phyloP scores from a whole-genome alignment of 2,797 vertebrate genomes.

The Triplophysa yarkandensis region DNA sequence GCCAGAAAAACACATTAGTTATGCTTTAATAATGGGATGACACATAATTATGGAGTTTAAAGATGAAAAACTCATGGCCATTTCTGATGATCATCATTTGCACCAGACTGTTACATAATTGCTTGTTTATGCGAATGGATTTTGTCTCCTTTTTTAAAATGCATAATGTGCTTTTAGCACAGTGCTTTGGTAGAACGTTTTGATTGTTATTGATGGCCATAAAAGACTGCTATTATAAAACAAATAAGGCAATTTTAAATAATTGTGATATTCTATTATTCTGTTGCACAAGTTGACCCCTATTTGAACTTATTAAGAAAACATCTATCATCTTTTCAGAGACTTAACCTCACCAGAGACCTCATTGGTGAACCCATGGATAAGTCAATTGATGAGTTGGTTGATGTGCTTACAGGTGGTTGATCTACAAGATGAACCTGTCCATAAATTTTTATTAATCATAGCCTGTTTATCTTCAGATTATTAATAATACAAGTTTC shows the following conservation, averaged over 20 bases:
- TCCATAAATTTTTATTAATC: not conserved
- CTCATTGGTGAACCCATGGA: not conserved
- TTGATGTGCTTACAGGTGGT: no score
- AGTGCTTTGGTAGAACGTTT: slow-evolving; percentile 28
- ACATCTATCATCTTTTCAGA: slow-evolving; percentile 1
- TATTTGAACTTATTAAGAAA: not conserved
- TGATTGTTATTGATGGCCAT: slow-evolving; percentile 8
- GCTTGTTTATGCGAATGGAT: slow-evolving; percentile 35
- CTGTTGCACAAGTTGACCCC: not conserved
- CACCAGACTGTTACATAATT: slow-evolving; percentile 45
- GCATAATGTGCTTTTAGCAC: slow-evolving; percentile 46
- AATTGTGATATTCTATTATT: not conserved
- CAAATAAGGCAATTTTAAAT: not conserved
- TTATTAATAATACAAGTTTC: not conserved
- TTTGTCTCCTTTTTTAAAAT: slow-evolving; percentile 33
- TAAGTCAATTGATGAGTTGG: not conserved
- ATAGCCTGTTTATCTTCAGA: not conserved
- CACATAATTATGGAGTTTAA: slow-evolving; percentile 35
- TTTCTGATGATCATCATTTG: slow-evolving; percentile 42
- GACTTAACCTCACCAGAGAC: slow-evolving; percentile 5
- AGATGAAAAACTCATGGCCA: slow-evolving; percentile 9
- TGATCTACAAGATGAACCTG: no score
- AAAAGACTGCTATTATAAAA: slow-evolving; percentile 14
- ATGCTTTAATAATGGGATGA: slow-evolving; percentile 36
- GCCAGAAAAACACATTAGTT: slow-evolving; percentile 17